phyloP scores from a whole-genome alignment of 2,888 invertebrate species.

The Helicoverpa assulta region DNA sequence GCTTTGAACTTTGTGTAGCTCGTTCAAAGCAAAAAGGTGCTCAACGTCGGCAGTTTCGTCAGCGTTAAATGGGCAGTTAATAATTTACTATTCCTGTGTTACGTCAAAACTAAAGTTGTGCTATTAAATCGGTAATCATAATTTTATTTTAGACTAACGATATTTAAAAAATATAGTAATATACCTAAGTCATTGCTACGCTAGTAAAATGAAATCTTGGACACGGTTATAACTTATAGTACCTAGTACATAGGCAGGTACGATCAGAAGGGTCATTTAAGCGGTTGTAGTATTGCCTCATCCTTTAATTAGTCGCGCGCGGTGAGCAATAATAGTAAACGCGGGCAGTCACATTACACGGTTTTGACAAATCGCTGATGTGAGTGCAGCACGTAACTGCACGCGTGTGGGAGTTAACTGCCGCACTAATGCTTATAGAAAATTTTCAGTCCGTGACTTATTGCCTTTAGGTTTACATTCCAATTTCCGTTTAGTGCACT shows the following conservation, averaged over 20 bases:
- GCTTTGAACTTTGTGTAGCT: slow-evolving; percentile 45
- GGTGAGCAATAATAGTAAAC: slow-evolving; percentile 41
- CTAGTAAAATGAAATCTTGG: too few relatives aligned
- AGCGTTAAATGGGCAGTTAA: slow-evolving; percentile 40
- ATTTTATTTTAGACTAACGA: slow-evolving; percentile 24
- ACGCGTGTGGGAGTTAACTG: slow-evolving; percentile 49
- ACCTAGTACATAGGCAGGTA: too few relatives aligned
- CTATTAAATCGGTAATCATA: slow-evolving; percentile 31
- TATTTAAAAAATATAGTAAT: background rate
- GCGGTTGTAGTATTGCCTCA: slow-evolving; percentile 20
- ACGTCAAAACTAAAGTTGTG: slow-evolving; percentile 34
- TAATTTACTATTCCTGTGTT: slow-evolving; percentile 42
- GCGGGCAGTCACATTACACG: slow-evolving; percentile 60
- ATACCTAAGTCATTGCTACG: background rate
- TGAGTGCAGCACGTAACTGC: slow-evolving; percentile 53
- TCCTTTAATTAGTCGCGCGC: slow-evolving; percentile 46
- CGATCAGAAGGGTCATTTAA: too few relatives aligned
- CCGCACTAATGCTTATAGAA: slow-evolving; percentile 58
- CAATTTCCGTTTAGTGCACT: slow-evolving; percentile 56
- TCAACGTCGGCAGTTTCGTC: slow-evolving; percentile 31
- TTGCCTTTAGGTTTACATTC: slow-evolving; percentile 57
- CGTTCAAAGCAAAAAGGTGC: slow-evolving; percentile 45
- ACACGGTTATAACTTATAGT: too few relatives aligned
- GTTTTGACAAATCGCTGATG: slow-evolving; percentile 65
- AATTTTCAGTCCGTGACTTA: slow-evolving; percentile 62